Evolutionary conservation across 2,797 vertebrate genomes (phyloP).

Genomic region (Anableps anableps): DNA sequence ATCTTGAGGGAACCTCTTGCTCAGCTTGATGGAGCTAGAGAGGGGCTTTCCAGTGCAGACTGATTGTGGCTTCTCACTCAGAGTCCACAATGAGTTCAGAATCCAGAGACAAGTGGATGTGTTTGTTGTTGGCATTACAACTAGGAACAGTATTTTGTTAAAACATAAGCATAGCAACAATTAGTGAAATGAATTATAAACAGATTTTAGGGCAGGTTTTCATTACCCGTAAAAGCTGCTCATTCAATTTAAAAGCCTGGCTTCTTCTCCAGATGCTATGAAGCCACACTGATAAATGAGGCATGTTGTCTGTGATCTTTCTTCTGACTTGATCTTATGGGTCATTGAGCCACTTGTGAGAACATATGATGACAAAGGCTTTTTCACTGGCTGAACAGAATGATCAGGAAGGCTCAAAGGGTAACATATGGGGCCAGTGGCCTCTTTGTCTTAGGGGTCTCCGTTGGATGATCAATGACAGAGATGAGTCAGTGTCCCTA

Average conservation of each 20-base stretch:
- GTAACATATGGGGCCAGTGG: constrained; percentile 30
- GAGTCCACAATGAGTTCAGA: background rate
- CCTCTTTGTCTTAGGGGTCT: constrained; percentile 61
- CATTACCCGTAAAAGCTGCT: constrained; percentile 6
- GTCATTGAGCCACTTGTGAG: constrained; percentile 34
- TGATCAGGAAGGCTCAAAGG: constrained; percentile 29
- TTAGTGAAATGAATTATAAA: background rate
- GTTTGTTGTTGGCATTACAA: background rate
- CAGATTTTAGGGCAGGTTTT: background rate
- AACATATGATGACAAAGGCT: constrained; percentile 52
- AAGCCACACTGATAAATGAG: constrained; percentile 26
- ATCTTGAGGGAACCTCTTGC: background rate
- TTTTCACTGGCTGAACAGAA: constrained; percentile 34
- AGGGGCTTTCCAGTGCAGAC: background rate
- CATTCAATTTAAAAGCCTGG: background rate
- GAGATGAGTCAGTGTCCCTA: constrained; percentile 50
- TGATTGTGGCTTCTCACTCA: background rate
- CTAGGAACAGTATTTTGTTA: background rate
- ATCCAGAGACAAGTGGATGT: background rate
- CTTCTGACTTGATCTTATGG: constrained; percentile 23
- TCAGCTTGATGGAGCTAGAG: background rate
- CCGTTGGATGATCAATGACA: constrained; percentile 71
- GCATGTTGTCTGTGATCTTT: constrained; percentile 37
- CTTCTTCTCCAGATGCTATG: background rate
- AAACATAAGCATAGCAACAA: background rate